Evolutionary conservation across 2,888 invertebrate genomes (phyloP).

Genomic region (Metacarcinus magister): DNA sequence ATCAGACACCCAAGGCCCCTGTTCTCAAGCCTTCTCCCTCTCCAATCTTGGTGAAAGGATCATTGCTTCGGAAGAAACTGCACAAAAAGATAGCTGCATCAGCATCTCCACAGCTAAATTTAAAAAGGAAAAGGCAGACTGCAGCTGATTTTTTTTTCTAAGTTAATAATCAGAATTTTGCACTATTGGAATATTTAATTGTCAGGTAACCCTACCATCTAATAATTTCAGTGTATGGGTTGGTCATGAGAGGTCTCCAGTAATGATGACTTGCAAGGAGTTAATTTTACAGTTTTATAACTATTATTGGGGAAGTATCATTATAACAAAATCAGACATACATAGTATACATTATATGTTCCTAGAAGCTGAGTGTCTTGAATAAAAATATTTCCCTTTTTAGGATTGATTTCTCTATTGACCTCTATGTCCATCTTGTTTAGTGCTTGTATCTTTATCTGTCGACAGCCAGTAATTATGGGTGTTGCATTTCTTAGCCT

Average conservation of each 20-base stretch:
- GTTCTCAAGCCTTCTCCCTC: constrained; percentile 73
- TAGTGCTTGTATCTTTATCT: too few species aligned
- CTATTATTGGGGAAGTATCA: not conserved
- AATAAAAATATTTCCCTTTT: too few species aligned
- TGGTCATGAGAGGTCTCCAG: not conserved
- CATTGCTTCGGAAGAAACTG: constrained; percentile 33
- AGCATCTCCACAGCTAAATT: constrained; percentile 51
- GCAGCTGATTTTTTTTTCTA: constrained; percentile 54
- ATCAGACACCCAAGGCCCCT: constrained; percentile 64
- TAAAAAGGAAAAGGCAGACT: not conserved
- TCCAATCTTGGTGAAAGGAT: constrained; percentile 66
- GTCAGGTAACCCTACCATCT: not conserved
- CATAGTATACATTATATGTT: too few species aligned
- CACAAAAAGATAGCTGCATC: constrained; percentile 26
- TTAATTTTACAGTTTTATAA: not conserved
- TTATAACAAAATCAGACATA: not conserved
- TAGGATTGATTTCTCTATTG: too few species aligned
- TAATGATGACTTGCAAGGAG: not conserved
- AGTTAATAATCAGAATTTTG: not conserved
- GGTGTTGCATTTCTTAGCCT: too few species aligned
- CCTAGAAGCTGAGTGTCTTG: too few species aligned
- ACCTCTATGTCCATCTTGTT: too few species aligned
- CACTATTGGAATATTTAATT: not conserved
- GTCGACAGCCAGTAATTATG: too few species aligned
- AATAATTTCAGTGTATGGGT: not conserved